Percentiles rank a stretch among this genome's conserved stretches.
Conservation (phyloP, 2,113 vertebrate species). For the Gopherus evgoodei region DNA sequence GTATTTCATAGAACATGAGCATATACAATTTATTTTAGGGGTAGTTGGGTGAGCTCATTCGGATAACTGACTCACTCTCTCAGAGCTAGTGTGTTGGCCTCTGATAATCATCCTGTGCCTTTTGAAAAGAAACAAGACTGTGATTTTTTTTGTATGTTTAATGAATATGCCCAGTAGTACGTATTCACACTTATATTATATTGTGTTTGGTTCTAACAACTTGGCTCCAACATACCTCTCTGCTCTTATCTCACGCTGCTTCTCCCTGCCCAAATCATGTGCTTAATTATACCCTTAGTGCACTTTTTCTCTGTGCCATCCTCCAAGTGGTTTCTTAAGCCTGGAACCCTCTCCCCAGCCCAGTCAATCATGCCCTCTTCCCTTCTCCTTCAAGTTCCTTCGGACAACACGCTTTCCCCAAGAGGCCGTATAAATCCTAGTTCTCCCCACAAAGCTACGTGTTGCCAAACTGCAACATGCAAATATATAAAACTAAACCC, state of each 20-base stretch:
- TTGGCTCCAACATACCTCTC: background rate
- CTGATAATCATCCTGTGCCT: background rate
- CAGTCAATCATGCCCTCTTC: background rate
- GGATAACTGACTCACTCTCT: background rate
- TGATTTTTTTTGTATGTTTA: background rate
- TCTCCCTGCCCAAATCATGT: background rate
- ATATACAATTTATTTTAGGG: background rate
- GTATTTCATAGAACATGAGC: background rate
- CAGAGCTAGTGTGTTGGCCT: background rate
- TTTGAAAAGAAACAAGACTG: background rate
- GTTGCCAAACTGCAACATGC: background rate
- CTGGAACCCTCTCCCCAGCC: background rate
- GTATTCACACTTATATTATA: fast-evolving
- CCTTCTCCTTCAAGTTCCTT: background rate
- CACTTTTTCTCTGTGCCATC: background rate
- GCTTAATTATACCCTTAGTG: background rate
- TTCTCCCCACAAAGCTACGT: background rate
- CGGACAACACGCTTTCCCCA: background rate
- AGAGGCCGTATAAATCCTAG: background rate
- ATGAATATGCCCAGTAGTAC: background rate
- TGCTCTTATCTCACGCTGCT: background rate
- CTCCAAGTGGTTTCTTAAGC: background rate
- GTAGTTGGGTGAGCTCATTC: background rate
- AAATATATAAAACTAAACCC: background rate
- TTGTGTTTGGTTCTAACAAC: fast-evolving